These are phyloP conservation scores for Drosophila pandora DNA, from an alignment of 1,140 invertebrate genomes.

Conservation along the genomic window DNA sequence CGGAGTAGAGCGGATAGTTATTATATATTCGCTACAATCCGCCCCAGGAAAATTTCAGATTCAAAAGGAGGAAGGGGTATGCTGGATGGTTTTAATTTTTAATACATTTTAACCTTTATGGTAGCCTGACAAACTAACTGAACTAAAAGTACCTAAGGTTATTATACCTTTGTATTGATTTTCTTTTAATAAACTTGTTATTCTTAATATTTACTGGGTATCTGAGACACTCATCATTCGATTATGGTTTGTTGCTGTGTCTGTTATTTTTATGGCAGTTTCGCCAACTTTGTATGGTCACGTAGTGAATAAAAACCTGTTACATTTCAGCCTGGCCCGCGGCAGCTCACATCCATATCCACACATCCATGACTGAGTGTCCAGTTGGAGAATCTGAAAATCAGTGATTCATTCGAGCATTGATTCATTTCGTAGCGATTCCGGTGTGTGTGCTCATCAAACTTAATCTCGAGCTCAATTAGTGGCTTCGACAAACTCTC, in stretches of 20 bases:
- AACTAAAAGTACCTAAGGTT: not conserved
- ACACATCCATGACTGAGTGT: not conserved
- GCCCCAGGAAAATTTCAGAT: conserved; percentile 11
- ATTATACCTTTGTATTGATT: not conserved
- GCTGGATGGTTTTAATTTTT: not conserved
- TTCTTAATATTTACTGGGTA: not conserved
- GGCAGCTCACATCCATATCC: not conserved
- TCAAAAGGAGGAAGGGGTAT: not conserved
- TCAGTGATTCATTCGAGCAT: conserved; percentile 50
- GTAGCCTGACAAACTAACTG: not conserved
- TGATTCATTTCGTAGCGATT: conserved; percentile 52
- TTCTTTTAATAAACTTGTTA: not conserved
- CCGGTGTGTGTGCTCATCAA: conserved; percentile 40
- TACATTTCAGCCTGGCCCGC: conserved; percentile 35
- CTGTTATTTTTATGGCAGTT: conserved; percentile 30
- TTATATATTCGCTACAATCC: conserved; percentile 42
- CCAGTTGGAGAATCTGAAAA: not conserved
- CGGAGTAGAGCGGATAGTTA: conserved; percentile 41
- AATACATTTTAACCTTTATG: not conserved
- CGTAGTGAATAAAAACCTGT: conserved; percentile 79
- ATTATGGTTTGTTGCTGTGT: not conserved
- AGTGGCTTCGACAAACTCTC: conserved; percentile 37
- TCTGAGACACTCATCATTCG: not conserved
- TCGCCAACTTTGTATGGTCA: conserved; percentile 62
- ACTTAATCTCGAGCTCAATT: conserved; percentile 66